Base-by-base conservation (phyloP, 2,888 invertebrate genomes). In the Chaetogeoica ovagalla region DNA sequence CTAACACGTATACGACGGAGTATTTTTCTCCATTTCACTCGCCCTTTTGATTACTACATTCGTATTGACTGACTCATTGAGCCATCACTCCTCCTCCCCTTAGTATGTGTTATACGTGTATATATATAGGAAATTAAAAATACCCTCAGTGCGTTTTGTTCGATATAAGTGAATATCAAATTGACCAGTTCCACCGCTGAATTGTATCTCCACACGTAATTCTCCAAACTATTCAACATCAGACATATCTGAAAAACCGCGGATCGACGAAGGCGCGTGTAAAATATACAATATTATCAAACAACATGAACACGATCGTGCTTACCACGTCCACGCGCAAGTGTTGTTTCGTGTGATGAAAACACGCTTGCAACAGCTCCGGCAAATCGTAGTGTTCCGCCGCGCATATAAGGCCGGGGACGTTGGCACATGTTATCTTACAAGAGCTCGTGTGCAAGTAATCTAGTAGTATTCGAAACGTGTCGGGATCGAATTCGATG, bases 351-450 rank as follows among this genome's bases (percentile, higher is more conserved):
- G 96, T 95, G 85, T 96, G 96, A 86, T 96, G 96, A 88, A 96
- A 96, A 87, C 96, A 96, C 17, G 96, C 96, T 86, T 96, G 96
- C 82, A 96, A 88, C 77, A 96, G 88, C 86, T 96, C 96, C 0
- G 96, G 96, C 82, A 96, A 88, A 87, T 96, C 96, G 86, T 96
- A 96, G 86, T 96, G 96, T 85, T 96, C 96, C 0, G 96, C 96
- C 1, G 96, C 96, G 86, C 96, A 96, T 83, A 96, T 94, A 52
- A 96, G 90, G 1, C 96, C 96, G 17, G 96, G 96, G 85, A 96
- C 95, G 83, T 94, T 94, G 84, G 94, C 93, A 87, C 96, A 96
- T 3, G 96, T 96, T 70, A 96, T 87, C 0, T 95, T 94, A 87
- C 96, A 96, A 82, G 94, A 94, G 82, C 96, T 96, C 21, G 95